Percentiles rank a stretch among this genome's conserved stretches.
Conservation (phyloP, 2,113 vertebrate genomes). For the Gymnarchus niloticus region DNA sequence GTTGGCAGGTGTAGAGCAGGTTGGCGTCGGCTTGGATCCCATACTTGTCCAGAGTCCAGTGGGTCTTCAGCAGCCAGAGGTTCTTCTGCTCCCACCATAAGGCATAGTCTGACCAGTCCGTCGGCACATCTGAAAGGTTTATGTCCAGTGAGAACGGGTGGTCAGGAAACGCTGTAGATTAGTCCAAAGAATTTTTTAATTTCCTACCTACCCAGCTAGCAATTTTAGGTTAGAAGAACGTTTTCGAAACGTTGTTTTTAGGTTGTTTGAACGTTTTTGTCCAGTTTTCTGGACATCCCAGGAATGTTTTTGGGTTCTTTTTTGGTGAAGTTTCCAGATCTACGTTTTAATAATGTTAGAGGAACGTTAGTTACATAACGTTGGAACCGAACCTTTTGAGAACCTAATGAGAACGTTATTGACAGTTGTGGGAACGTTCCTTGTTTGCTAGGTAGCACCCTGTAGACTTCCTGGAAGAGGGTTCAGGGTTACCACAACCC, state of each 20-base stretch:
- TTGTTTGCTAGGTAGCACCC: background rate
- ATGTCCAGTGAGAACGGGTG: background rate
- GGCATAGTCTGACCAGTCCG: slow-evolving; percentile 94
- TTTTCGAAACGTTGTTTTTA: too few species aligned
- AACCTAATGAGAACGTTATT: too few species aligned
- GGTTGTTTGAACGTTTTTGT: too few species aligned
- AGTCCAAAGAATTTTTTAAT: too few species aligned
- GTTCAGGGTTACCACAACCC: background rate
- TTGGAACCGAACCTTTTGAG: too few species aligned
- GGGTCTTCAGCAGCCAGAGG: slow-evolving; percentile 90
- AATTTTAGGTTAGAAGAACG: too few species aligned
- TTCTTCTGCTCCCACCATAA: slow-evolving; percentile 95
- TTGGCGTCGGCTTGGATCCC: slow-evolving; percentile 89
- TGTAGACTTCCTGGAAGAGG: background rate
- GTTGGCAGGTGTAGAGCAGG: slow-evolving; percentile 84
- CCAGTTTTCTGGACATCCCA: too few species aligned
- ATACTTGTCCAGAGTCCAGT: slow-evolving; percentile 94
- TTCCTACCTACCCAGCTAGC: too few species aligned
- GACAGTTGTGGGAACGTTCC: too few species aligned
- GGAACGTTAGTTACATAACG: too few species aligned
- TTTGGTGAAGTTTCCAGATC: too few species aligned
- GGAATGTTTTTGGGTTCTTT: background rate
- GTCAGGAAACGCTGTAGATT: background rate
- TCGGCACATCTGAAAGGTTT: slow-evolving; percentile 62
- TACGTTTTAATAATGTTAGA: background rate